Percentiles rank a stretch among this genome's conserved stretches.
Conservation (phyloP, 2,797 vertebrate species). For the Coracias cyanogaster region DNA sequence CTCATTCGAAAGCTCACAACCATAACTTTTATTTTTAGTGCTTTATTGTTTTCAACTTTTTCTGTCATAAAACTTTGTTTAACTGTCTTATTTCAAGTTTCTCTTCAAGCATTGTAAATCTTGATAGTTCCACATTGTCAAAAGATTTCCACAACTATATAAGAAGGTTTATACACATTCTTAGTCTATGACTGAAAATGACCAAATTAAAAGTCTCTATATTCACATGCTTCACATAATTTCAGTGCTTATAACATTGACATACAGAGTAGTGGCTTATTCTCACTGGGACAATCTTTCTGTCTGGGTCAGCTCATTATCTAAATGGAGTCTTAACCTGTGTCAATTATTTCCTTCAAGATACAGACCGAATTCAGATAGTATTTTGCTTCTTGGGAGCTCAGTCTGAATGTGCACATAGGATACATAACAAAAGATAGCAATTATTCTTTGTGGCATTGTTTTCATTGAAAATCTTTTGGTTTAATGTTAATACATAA, state of each 20-base stretch:
- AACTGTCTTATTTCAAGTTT: not conserved
- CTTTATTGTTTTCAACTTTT: not conserved
- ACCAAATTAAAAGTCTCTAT: not conserved
- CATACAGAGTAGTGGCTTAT: not conserved
- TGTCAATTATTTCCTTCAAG: not conserved
- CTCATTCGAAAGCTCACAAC: not conserved
- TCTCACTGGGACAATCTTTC: not conserved
- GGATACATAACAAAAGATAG: not conserved
- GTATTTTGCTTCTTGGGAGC: not conserved
- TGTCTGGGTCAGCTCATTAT: not conserved
- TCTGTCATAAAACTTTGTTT: not conserved
- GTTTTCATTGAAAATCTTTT: conserved; percentile 22
- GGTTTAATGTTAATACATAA: conserved; percentile 11
- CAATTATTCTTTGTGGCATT: not conserved
- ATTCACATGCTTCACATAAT: not conserved
- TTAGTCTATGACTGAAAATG: not conserved
- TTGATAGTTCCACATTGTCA: not conserved
- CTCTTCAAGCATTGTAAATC: not conserved
- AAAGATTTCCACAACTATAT: not conserved
- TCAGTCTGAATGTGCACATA: not conserved
- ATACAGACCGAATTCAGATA: not conserved
- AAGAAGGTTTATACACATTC: not conserved
- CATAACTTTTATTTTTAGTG: not conserved
- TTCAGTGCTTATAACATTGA: not conserved
- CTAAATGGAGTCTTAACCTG: not conserved